Conservation (phyloP, 1,140 invertebrate species). For the Trachymyrmex cornetzi region DNA sequence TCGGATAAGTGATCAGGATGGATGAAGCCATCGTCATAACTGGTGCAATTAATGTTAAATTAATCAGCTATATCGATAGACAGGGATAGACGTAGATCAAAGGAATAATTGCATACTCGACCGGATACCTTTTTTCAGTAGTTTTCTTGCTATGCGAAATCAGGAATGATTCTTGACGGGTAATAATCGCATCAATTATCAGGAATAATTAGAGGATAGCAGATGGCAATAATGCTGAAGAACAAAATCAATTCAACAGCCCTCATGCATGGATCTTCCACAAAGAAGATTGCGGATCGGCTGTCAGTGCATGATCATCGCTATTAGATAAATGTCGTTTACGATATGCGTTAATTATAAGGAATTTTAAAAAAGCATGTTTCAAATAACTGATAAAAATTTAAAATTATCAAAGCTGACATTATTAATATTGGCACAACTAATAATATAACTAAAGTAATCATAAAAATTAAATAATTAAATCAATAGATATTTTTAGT, state of each 20-base stretch:
- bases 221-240: constrained; percentile 34
- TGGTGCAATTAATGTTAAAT: constrained; percentile 63
- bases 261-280: neutral
- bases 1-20: neutral
- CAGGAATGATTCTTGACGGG: neutral
- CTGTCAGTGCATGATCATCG: neutral
- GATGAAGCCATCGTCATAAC: constrained; percentile 44
- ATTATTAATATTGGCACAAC: neutral
- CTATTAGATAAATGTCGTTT: neutral
- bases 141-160: constrained; percentile 18
- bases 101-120: constrained; percentile 58
- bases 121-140: constrained; percentile 43
- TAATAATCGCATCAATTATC: constrained; percentile 68
- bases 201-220: constrained; percentile 44
- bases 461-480: neutral
- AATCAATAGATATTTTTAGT: neutral
- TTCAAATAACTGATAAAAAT: neutral
- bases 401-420: neutral
- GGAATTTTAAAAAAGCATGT: neutral
- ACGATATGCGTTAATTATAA: neutral
- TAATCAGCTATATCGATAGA: neutral
- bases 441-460: neutral
- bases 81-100: neutral
- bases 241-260: neutral
- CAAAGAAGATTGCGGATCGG: neutral